A percentile compares a stretch with the other conserved stretches of the same genome.
Conservation (phyloP, 2,797 vertebrate species). For the Platyrinchus mystaceus region DNA sequence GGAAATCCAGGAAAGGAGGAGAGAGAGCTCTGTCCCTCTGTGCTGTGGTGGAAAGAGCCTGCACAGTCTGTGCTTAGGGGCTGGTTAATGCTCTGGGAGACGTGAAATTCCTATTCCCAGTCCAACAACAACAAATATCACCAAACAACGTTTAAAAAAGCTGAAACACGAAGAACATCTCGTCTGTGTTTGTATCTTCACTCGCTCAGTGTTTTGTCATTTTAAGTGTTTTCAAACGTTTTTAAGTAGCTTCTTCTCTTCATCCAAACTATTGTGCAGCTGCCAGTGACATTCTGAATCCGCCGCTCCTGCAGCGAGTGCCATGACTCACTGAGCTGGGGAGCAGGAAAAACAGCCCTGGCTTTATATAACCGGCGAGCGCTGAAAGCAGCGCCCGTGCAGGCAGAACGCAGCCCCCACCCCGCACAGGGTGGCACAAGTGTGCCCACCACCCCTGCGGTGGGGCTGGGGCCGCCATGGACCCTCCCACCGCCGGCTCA, state of each 20-base stretch:
- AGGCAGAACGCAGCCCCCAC: neutral
- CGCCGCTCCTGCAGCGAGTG: neutral
- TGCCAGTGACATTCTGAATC: slow-evolving; percentile 7
- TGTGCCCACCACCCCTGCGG: rapidly evolving
- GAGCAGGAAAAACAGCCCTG: neutral
- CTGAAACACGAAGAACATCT: slow-evolving; percentile 49
- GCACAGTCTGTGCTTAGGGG: neutral
- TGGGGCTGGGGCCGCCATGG: neutral
- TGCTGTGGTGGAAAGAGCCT: neutral
- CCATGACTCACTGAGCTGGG: neutral
- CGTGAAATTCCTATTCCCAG: slow-evolving; percentile 9
- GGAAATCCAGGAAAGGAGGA: neutral
- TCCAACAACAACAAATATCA: neutral
- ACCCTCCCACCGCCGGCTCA: neutral
- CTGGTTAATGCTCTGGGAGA: neutral
- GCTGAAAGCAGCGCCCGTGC: rapidly evolving
- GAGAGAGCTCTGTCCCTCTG: neutral
- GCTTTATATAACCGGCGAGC: neutral
- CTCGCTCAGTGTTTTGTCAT: slow-evolving; percentile 20
- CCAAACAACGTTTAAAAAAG: neutral
- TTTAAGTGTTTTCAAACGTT: slow-evolving; percentile 52
- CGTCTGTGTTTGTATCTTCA: slow-evolving; percentile 24
- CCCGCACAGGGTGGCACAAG: rapidly evolving
- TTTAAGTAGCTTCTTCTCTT: slow-evolving; percentile 49
- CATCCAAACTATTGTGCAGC: slow-evolving; percentile 41